Conservation (phyloP, 2,888 invertebrate genomes). For the Listrodromus nycthemerus region DNA sequence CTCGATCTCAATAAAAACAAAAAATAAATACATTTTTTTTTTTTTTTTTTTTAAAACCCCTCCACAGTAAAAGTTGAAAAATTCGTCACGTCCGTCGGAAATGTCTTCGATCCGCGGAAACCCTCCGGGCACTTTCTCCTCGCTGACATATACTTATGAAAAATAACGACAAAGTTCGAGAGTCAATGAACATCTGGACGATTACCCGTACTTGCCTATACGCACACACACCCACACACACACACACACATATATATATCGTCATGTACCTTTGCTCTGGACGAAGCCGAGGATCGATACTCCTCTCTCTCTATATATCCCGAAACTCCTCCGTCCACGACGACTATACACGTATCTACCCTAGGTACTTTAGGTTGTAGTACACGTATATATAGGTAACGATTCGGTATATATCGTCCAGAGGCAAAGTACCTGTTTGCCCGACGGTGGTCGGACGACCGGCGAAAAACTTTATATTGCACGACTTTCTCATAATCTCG, state of each 20-base stretch:
- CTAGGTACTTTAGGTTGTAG: conserved; percentile 24
- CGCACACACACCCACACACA: background rate
- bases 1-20: too few species aligned
- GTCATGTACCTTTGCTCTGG: conserved; percentile 49
- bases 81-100: background rate
- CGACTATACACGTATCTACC: conserved; percentile 20
- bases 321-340: conserved; percentile 38
- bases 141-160: background rate
- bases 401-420: conserved; percentile 10
- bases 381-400: conserved; percentile 24
- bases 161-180: conserved; percentile 11
- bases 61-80: background rate
- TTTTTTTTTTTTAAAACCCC: too few species aligned
- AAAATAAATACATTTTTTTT: too few species aligned
- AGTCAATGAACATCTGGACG: conserved; percentile 35
- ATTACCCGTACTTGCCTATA: background rate
- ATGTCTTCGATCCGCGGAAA: background rate
- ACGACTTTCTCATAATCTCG: conserved; percentile 79
- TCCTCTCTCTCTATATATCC: conserved; percentile 7
- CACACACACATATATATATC: conserved; percentile 14
- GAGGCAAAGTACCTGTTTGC: conserved; percentile 64
- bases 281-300: conserved; percentile 59
- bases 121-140: background rate
- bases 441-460: conserved; percentile 60
- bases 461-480: conserved; percentile 76